phyloP scores from a whole-genome alignment of 2,888 invertebrate genomes.

The Reticulitermes lucifugus region DNA sequence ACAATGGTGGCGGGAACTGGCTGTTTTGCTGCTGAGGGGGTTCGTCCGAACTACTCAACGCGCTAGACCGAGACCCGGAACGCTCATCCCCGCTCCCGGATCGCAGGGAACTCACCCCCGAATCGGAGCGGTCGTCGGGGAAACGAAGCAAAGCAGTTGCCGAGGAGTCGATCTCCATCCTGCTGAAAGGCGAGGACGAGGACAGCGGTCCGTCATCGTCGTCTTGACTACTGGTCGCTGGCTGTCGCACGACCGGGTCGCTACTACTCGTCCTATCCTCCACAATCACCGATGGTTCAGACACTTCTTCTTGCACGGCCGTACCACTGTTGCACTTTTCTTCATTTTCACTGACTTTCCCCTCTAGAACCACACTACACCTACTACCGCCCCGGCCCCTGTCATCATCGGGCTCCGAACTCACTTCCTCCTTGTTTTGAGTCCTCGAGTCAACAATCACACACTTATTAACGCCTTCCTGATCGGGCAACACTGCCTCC shows the following conservation, averaged over 20 bases:
- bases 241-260: conserved; percentile 59
- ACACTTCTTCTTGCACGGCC: conserved; percentile 40
- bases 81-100: conserved; percentile 75
- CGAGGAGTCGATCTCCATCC: conserved; percentile 60
- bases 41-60: conserved; percentile 80
- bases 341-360: conserved; percentile 25
- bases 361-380: conserved; percentile 19
- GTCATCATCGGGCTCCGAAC: conserved; percentile 58
- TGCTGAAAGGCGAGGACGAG: conserved; percentile 62
- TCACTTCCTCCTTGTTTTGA: conserved; percentile 48
- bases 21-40: conserved; percentile 62
- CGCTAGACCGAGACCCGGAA: conserved; percentile 80
- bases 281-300: conserved; percentile 44
- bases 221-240: conserved; percentile 55
- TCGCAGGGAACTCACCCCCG: conserved; percentile 81
- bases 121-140: conserved; percentile 66
- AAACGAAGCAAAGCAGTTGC: conserved; percentile 59
- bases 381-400: conserved; percentile 53
- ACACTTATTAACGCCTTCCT: conserved; percentile 27
- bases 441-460: conserved; percentile 10
- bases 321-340: conserved; percentile 26
- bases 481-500: conserved; percentile 35
- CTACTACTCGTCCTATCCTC: conserved; percentile 61
- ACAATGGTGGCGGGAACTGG: conserved; percentile 23
- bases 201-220: conserved; percentile 65